Evolutionary conservation across 2,797 vertebrate species (phyloP).

Genomic region (Lepus oiostolus): DNA sequence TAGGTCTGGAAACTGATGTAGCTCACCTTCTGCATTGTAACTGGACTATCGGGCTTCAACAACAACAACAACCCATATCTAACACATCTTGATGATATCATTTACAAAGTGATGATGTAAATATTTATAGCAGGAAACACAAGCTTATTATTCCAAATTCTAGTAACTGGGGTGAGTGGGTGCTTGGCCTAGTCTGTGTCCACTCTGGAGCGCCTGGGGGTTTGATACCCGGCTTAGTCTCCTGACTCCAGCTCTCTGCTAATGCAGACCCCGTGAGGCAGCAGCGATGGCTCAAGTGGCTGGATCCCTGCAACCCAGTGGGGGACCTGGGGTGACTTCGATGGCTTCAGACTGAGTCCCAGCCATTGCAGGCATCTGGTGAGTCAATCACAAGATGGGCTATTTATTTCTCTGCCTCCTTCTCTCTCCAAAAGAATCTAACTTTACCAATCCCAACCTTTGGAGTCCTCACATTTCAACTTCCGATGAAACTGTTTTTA

Average conservation of each 20-base stretch:
- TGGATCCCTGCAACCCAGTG: too few relatives aligned
- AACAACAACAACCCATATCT: background rate
- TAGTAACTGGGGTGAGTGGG: background rate
- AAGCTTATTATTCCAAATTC: background rate
- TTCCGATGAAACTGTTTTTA: background rate
- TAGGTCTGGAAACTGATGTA: background rate
- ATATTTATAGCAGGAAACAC: background rate
- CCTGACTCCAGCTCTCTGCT: too few relatives aligned
- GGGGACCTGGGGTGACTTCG: too few relatives aligned
- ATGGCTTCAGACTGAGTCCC: too few relatives aligned
- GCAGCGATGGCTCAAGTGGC: too few relatives aligned
- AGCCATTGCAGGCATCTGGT: too few relatives aligned
- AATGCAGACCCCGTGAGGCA: too few relatives aligned
- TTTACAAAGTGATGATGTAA: background rate
- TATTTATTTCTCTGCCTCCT: too few relatives aligned
- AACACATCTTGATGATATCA: background rate
- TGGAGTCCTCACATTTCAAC: slow-evolving; percentile 33
- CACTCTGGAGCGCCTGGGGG: too few relatives aligned
- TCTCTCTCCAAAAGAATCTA: background rate
- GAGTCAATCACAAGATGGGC: too few relatives aligned
- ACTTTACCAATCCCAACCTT: background rate
- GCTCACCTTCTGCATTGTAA: background rate
- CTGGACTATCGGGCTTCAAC: background rate
- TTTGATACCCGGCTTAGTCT: too few relatives aligned
- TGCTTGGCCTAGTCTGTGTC: too few relatives aligned